Conservation (phyloP, 1,140 invertebrate genomes). For the Drosophila kohkoa region DNA sequence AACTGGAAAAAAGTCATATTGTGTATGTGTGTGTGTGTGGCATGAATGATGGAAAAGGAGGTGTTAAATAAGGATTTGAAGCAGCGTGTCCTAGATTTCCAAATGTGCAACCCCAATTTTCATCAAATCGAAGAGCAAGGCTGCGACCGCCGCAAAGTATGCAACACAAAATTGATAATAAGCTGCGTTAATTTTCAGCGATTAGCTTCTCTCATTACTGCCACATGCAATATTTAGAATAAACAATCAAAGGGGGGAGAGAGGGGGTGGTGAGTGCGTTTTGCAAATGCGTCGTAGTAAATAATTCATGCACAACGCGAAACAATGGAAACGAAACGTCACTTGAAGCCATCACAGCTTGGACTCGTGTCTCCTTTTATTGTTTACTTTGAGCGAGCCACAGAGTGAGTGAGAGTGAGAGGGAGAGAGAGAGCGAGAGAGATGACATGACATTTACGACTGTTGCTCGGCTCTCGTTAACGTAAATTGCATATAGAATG, state of each 20-base stretch:
- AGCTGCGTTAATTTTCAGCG: conserved; percentile 27
- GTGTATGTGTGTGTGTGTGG: conserved; percentile 7
- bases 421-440: conserved; percentile 1
- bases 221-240: conserved; percentile 10
- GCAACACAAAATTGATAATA: conserved; percentile 39
- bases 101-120: background rate
- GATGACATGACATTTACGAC: conserved; percentile 39
- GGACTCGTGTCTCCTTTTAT: conserved; percentile 22
- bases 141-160: conserved; percentile 45
- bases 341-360: conserved; percentile 39
- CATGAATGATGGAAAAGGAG: background rate
- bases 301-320: conserved; percentile 55
- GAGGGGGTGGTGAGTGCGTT: conserved; percentile 44
- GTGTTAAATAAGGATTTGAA: conserved; percentile 38
- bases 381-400: conserved; percentile 50
- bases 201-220: conserved; percentile 37
- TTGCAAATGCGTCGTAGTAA: conserved; percentile 77
- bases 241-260: background rate
- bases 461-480: conserved; percentile 62
- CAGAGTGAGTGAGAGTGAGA: conserved; percentile 11
- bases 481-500: conserved; percentile 68
- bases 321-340: conserved; percentile 46
- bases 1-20: conserved; percentile 23
- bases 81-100: conserved; percentile 42
- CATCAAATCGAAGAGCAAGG: background rate